Evolutionary conservation across 1,140 invertebrate species (phyloP).

Genomic region (Drosophila yakuba): DNA sequence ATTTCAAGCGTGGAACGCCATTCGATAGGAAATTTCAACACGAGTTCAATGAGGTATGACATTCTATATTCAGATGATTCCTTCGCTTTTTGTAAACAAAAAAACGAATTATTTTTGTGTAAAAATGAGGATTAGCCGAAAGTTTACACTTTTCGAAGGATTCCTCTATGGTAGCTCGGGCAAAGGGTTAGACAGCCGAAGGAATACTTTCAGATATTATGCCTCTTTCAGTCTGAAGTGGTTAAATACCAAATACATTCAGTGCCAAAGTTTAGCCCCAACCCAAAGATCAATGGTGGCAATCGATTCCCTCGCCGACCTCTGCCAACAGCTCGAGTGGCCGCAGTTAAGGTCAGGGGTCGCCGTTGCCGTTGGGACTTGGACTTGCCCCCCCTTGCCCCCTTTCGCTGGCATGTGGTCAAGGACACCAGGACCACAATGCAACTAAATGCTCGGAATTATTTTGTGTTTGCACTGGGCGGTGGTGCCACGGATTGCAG

Average conservation of each 20-base stretch:
- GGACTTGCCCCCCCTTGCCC: not conserved
- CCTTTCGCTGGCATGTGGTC: conserved; percentile 15
- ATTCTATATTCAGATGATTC: not conserved
- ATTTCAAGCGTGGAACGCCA: not conserved
- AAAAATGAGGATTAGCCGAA: too few species aligned
- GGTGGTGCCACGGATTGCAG: not conserved
- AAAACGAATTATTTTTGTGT: too few species aligned
- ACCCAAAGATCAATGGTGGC: not conserved
- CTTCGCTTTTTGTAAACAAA: too few species aligned
- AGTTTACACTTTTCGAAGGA: too few species aligned
- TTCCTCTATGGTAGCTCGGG: too few species aligned
- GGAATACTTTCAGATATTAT: too few species aligned
- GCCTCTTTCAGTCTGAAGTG: too few species aligned
- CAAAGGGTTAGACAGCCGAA: too few species aligned
- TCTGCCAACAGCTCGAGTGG: not conserved
- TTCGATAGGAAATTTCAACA: not conserved
- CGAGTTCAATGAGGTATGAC: not conserved
- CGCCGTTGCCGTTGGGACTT: not conserved
- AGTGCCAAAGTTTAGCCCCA: too few species aligned
- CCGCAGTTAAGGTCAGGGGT: conserved; percentile 32
- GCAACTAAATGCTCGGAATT: conserved; percentile 43
- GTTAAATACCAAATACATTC: too few species aligned
- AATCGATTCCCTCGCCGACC: not conserved
- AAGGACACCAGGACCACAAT: conserved; percentile 39
- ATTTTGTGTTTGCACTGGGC: conserved; percentile 35